These are phyloP conservation scores for Melanerpes aurifrons DNA, from an alignment of 2,113 vertebrate species.

Conservation along the genomic window DNA sequence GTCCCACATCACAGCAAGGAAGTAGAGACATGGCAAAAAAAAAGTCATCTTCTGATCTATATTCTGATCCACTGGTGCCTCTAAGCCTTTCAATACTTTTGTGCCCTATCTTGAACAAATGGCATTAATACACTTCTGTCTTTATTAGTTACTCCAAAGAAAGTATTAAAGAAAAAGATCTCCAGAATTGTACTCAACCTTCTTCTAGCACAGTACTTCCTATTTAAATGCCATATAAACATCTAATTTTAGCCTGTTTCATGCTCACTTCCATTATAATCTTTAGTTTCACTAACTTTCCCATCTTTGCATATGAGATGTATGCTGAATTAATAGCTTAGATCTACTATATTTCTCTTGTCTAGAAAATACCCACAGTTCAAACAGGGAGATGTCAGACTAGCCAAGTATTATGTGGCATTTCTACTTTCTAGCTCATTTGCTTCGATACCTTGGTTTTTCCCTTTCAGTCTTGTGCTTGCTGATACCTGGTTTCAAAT, in stretches of 20 bases:
- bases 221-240: not conserved
- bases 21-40: not conserved
- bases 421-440: not conserved
- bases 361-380: not conserved
- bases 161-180: not conserved
- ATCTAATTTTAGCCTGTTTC: not conserved
- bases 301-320: not conserved
- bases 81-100: not conserved
- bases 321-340: not conserved
- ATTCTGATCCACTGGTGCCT: not conserved
- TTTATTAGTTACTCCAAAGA: not conserved
- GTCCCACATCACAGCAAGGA: not conserved
- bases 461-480: not conserved
- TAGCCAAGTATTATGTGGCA: not conserved
- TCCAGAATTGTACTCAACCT: not conserved
- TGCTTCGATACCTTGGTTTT: not conserved
- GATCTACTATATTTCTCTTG: not conserved
- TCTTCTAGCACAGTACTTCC: not conserved
- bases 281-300: not conserved
- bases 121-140: not conserved
- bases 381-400: not conserved
- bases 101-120: not conserved
- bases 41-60: not conserved
- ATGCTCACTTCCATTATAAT: not conserved
- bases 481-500: not conserved